Percentiles rank a stretch among this genome's conserved stretches.
phyloP scores from a whole-genome alignment of 2,888 invertebrate species.

The Sminthurinus aureus region DNA sequence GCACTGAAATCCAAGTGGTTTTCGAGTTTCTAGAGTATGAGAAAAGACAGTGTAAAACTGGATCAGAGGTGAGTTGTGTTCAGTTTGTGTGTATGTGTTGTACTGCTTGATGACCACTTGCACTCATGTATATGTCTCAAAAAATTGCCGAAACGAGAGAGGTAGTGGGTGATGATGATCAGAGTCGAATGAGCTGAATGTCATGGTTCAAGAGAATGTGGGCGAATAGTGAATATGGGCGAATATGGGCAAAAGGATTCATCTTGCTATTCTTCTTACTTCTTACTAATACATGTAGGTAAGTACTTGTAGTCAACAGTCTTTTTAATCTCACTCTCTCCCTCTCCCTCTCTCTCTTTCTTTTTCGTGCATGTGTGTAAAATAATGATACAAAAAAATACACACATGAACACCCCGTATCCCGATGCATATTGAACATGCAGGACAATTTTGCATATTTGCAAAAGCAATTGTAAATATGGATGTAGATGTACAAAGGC shows the following conservation, averaged over 20 bases:
- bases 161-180: no score
- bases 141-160: constrained; percentile 2
- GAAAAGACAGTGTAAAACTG: neutral
- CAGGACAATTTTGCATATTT: no score
- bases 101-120: constrained; percentile 23
- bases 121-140: constrained; percentile 16
- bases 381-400: neutral
- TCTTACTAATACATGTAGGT: neutral
- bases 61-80: neutral
- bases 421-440: no score
- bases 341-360: neutral
- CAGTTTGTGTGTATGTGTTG: constrained; percentile 19
- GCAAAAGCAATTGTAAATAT: no score
- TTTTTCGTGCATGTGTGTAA: neutral
- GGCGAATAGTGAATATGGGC: constrained; percentile 18
- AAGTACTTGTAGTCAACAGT: no score
- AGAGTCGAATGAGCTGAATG: constrained; percentile 28
- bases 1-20: neutral
- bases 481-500: no score
- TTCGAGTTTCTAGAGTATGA: neutral
- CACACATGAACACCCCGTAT: neutral
- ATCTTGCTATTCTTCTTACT: neutral
- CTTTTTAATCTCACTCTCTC: no score
- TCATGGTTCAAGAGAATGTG: constrained; percentile 37
- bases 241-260: constrained; percentile 27